Base-by-base conservation (phyloP, 1,140 invertebrate species). In the Leptinotarsa defecta region DNA sequence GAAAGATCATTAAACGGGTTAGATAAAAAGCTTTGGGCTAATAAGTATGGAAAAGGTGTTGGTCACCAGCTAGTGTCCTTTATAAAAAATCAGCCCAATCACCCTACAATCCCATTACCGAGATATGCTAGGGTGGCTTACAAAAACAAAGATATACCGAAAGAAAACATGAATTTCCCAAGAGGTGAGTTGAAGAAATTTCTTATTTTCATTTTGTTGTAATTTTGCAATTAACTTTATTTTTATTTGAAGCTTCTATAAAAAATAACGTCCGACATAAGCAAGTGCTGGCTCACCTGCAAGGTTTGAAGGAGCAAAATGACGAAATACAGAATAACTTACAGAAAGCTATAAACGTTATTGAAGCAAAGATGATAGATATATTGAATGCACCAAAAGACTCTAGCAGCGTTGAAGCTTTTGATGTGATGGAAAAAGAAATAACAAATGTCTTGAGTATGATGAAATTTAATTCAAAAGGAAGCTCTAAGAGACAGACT, bases 311-410 rank as follows among this genome's bases (percentile, higher is more conserved):
- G 68, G 13, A 69, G 13, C 74, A 79, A 68, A 82, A 82, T 62
- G 76, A 78, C 17, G 68, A 75, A 49, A 79, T 82, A 63, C 76
- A 81, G 71, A 72, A 27, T 15, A 82, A 82, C 71, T 81, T 83
- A 13, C 78, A 83, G 63, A 81, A 82, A 62, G 78, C 81, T 3
- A 81, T 84, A 20, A 78, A 80, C n/a, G 77, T 81, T 1, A 81
- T 84, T 15, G 83, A 84, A 71, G 69, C 76, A 17, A 82, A 81
- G 75, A 84, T 84, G 76, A 76, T 84, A 5, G 81, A 84, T 27
- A 75, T 83, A 13, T 57, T 84, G 17, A 34, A 20, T 34, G 72
- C 72, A 43, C 73, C 77, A 19, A 22, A 52, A 19, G 62, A 77
- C 43, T n/a, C 63, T 3, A 22, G 75, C 8, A 80, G 77, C 49